A percentile compares a stretch with the other conserved stretches of the same genome.
Evolutionary conservation across 2,888 invertebrate genomes (phyloP).

Genomic region (Idaea straminata): DNA sequence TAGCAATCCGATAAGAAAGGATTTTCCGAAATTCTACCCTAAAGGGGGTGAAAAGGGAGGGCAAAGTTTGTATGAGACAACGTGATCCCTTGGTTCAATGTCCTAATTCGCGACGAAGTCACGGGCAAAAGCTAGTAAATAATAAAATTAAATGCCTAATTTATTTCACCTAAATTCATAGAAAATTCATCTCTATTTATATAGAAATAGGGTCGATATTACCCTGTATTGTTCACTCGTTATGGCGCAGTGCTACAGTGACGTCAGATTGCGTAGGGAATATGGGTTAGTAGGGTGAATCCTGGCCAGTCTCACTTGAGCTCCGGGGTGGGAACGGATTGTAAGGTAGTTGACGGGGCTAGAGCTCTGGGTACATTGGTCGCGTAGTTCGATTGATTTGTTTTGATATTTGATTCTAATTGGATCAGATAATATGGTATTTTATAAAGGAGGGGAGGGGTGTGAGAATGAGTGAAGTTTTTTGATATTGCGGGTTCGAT

Average conservation of each 20-base stretch:
- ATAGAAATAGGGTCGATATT: constrained; percentile 34
- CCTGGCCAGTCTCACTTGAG: constrained; percentile 34
- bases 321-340: constrained; percentile 18
- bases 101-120: too few species aligned
- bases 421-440: neutral
- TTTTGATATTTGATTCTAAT: neutral
- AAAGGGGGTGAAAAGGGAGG: too few species aligned
- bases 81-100: too few species aligned
- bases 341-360: constrained; percentile 1
- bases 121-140: too few species aligned
- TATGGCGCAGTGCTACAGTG: constrained; percentile 62
- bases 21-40: too few species aligned
- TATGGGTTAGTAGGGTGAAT: constrained; percentile 58
- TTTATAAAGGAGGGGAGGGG: neutral
- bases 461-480: neutral
- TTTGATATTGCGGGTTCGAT: too few species aligned
- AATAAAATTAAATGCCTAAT: too few species aligned
- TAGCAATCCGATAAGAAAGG: too few species aligned
- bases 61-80: too few species aligned
- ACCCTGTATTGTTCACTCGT: constrained; percentile 32
- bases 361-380: constrained; percentile 11
- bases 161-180: neutral
- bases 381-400: constrained; percentile 9
- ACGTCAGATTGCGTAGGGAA: constrained; percentile 66
- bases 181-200: constrained; percentile 19